Evolutionary conservation across 2,797 vertebrate genomes (phyloP).

Genomic region (Peromyscus nudipes): DNA sequence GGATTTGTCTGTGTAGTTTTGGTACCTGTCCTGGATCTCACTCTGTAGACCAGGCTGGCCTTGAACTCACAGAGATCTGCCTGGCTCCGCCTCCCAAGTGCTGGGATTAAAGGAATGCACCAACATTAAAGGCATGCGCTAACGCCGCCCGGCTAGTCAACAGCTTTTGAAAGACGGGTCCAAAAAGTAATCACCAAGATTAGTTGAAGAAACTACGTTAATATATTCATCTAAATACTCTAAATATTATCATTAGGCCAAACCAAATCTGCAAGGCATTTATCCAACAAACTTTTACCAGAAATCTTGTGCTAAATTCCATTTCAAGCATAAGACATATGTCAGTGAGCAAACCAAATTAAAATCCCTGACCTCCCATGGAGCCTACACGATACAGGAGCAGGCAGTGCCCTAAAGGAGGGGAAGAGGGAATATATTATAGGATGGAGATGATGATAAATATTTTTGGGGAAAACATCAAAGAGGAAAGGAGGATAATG

Average conservation of each 20-base stretch:
- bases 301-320: not conserved
- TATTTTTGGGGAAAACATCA: not conserved
- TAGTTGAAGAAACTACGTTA: not conserved
- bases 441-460: not conserved
- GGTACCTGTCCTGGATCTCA: too few species aligned
- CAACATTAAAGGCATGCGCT: too few species aligned
- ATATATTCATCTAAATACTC: not conserved
- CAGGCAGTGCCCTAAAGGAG: not conserved
- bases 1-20: too few species aligned
- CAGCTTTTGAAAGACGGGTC: not conserved
- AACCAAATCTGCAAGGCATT: not conserved
- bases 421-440: not conserved
- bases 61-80: too few species aligned
- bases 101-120: too few species aligned
- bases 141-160: not conserved
- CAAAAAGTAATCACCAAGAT: not conserved
- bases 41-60: too few species aligned
- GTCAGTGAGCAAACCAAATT: not conserved
- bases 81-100: too few species aligned
- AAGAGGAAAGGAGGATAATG: not conserved
- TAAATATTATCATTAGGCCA: not conserved
- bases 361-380: not conserved
- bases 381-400: not conserved
- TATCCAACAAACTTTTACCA: not conserved
- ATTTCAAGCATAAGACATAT: not conserved